These are phyloP conservation scores for Boloria euphrosyne DNA, from an alignment of 2,888 invertebrate genomes.

Conservation along the genomic window DNA sequence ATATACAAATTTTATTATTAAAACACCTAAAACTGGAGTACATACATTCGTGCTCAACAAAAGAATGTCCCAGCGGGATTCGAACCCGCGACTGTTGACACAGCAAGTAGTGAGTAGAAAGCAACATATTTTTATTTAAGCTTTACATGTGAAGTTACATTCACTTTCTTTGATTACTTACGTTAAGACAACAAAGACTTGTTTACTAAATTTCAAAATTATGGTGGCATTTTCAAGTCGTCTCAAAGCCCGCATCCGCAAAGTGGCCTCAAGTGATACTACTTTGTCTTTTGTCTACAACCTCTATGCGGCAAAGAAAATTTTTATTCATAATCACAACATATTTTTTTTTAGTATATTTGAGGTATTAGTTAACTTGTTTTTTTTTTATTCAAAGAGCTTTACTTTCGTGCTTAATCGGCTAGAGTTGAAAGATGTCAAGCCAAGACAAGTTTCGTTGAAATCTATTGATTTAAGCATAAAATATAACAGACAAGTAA, in stretches of 20 bases:
- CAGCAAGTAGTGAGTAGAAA: no score
- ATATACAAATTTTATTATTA: no score
- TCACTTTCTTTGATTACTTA: no score
- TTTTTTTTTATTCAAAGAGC: background rate
- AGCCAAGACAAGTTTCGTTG: no score
- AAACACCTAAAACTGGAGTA: no score
- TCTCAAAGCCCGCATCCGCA: constrained; percentile 43
- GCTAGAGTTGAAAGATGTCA: no score
- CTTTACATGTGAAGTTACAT: no score
- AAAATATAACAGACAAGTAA: no score
- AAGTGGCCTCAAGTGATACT: constrained; percentile 54
- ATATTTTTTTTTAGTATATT: constrained; percentile 13
- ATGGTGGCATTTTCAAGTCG: constrained; percentile 31
- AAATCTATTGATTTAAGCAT: no score
- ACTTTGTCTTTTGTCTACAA: constrained; percentile 59
- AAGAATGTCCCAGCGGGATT: no score
- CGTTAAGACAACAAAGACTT: background rate
- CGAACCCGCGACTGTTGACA: no score
- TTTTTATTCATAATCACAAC: constrained; percentile 52
- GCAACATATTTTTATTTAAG: background rate
- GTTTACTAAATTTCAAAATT: constrained; percentile 14
- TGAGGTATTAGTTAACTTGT: background rate
- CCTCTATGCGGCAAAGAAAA: constrained; percentile 53
- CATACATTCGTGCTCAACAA: no score
- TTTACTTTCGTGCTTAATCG: background rate